Conservation (phyloP, 2,797 vertebrate species). For the Artibeus jamaicensis region DNA sequence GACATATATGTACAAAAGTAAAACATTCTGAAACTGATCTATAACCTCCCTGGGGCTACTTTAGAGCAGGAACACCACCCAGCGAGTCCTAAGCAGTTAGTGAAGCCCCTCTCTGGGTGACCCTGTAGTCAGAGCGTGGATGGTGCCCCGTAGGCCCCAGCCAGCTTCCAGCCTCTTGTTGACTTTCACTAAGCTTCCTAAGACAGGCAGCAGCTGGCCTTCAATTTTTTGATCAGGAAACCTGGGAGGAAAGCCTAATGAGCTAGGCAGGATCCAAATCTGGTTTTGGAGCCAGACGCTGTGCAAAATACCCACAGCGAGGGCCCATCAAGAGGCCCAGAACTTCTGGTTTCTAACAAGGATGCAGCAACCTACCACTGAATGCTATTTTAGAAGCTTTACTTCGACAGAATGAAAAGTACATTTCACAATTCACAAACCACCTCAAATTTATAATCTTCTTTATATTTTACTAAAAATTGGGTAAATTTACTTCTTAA, state of each 20-base stretch:
- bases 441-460: neutral
- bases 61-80: neutral
- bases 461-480: neutral
- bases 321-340: constrained; percentile 10
- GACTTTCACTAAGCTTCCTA: constrained; percentile 61
- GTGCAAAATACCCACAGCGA: neutral
- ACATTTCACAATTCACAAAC: neutral
- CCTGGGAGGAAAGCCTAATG: constrained; percentile 59
- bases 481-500: neutral
- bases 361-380: neutral
- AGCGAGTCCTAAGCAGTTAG: neutral
- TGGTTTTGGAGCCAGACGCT: constrained; percentile 24
- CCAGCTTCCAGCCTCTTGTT: neutral
- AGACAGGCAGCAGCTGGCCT: constrained; percentile 70
- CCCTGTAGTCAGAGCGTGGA: neutral
- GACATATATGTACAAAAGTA: neutral
- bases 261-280: constrained; percentile 50
- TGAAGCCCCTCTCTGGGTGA: neutral
- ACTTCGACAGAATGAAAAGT: neutral
- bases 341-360: constrained; percentile 28
- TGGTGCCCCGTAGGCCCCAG: neutral
- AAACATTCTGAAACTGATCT: neutral
- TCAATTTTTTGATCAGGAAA: constrained; percentile 66
- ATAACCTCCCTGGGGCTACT: neutral
- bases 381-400: neutral